Conservation (phyloP, 1,140 invertebrate genomes). For the Orchestia grillus region DNA sequence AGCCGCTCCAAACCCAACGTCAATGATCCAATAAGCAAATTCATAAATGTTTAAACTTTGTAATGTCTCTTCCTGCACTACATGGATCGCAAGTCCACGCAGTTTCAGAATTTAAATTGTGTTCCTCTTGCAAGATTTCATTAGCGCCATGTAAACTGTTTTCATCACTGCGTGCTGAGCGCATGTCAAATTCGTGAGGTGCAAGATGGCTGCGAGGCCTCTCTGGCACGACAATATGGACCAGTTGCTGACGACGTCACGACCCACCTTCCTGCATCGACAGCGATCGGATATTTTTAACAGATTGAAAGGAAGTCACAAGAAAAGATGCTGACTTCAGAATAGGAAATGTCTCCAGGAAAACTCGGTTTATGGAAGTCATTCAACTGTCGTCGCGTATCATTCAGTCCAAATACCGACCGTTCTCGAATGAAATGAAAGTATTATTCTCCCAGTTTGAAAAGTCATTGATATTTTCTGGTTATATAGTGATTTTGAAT, state of each 20-base stretch:
- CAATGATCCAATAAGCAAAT: too few species aligned
- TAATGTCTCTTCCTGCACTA: background rate
- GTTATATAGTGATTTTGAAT: background rate
- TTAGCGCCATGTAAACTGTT: background rate
- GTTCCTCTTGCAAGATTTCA: background rate
- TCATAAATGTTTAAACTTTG: background rate
- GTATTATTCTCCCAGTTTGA: background rate
- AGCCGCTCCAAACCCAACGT: too few species aligned
- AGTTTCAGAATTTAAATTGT: background rate
- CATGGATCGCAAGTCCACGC: background rate
- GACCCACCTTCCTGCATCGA: background rate
- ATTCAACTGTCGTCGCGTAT: background rate
- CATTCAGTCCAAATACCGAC: background rate
- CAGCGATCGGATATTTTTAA: background rate
- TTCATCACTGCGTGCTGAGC: background rate
- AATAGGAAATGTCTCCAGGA: constrained; percentile 3
- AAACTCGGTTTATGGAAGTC: background rate
- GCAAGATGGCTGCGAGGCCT: background rate
- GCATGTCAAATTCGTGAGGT: background rate
- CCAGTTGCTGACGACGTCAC: background rate
- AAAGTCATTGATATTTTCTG: background rate
- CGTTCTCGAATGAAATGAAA: background rate
- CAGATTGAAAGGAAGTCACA: background rate
- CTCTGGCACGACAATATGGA: background rate
- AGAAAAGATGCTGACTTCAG: background rate